Percentiles rank a stretch among this genome's conserved stretches.
Evolutionary conservation across 2,888 invertebrate species (phyloP).

Genomic region (Candidula unifasciata): DNA sequence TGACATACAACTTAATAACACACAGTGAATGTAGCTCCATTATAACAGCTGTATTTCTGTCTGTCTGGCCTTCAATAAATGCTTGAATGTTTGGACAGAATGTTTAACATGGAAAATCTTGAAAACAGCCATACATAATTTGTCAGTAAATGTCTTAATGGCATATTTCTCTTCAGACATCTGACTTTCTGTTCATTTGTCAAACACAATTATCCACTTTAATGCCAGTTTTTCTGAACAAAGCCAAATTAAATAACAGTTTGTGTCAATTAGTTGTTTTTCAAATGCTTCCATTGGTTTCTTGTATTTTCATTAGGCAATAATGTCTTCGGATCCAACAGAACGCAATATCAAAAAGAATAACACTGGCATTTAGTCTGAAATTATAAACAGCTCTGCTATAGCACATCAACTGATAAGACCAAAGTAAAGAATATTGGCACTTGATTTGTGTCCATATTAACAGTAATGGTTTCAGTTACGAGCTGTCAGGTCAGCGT

Average conservation of each 20-base stretch:
- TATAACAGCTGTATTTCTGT: not conserved
- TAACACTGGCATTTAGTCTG: not conserved
- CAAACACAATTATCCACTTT: not conserved
- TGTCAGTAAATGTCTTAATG: conserved; percentile 3
- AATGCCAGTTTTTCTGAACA: not conserved
- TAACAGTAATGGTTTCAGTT: not conserved
- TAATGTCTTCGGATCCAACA: not conserved
- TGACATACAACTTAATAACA: not conserved
- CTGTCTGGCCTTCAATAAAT: not conserved
- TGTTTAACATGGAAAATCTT: not conserved
- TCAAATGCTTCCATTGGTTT: not conserved
- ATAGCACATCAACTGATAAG: not conserved
- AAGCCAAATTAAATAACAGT: not conserved
- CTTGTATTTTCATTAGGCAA: not conserved
- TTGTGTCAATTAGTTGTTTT: not conserved
- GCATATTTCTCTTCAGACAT: not conserved
- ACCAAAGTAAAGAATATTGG: not conserved
- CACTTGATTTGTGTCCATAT: not conserved
- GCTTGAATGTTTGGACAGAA: not conserved
- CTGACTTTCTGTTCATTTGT: not conserved
- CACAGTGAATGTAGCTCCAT: not conserved
- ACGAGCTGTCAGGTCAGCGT: not conserved
- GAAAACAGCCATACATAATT: not conserved
- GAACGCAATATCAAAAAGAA: not conserved
- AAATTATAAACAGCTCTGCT: not conserved